Evolutionary conservation across 2,888 invertebrate species (phyloP).

Genomic region (Ceriagrion tenellum): DNA sequence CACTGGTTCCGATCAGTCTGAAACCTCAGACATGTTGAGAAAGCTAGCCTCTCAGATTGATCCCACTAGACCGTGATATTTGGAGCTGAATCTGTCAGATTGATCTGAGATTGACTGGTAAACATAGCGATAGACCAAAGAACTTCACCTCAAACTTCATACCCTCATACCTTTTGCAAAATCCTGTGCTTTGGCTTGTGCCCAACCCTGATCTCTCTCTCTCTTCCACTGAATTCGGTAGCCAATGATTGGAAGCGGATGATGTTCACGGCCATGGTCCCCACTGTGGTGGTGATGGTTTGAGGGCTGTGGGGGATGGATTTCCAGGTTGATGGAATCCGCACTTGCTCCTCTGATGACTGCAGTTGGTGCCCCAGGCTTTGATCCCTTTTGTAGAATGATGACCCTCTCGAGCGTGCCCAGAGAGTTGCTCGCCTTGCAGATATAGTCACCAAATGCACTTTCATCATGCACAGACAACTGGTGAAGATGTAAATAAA

Average conservation of each 20-base stretch:
- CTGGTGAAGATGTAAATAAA: slow-evolving; percentile 70
- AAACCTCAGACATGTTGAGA: no score
- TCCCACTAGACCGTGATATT: no score
- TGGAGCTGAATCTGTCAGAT: no score
- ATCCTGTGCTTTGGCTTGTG: slow-evolving; percentile 69
- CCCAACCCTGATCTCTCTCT: slow-evolving; percentile 71
- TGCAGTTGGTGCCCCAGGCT: slow-evolving; percentile 79
- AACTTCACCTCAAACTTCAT: no score
- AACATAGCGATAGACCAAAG: no score
- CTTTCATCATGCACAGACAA: slow-evolving; percentile 72
- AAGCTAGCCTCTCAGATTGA: no score
- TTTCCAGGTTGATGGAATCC: slow-evolving; percentile 69
- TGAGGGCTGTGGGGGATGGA: slow-evolving; percentile 46
- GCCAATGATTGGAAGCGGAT: slow-evolving; percentile 70
- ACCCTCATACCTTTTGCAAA: slow-evolving; percentile 70
- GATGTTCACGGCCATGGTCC: slow-evolving; percentile 25
- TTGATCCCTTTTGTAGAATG: slow-evolving; percentile 79
- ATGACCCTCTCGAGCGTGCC: slow-evolving; percentile 79
- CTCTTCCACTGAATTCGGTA: slow-evolving; percentile 72
- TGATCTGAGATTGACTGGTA: no score
- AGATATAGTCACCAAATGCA: slow-evolving; percentile 79
- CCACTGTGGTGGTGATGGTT: background rate
- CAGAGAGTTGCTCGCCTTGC: slow-evolving; percentile 79
- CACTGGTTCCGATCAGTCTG: no score
- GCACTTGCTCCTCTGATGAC: slow-evolving; percentile 69